phyloP scores from a whole-genome alignment of 2,113 vertebrate genomes.

The Aptenodytes forsteri region DNA sequence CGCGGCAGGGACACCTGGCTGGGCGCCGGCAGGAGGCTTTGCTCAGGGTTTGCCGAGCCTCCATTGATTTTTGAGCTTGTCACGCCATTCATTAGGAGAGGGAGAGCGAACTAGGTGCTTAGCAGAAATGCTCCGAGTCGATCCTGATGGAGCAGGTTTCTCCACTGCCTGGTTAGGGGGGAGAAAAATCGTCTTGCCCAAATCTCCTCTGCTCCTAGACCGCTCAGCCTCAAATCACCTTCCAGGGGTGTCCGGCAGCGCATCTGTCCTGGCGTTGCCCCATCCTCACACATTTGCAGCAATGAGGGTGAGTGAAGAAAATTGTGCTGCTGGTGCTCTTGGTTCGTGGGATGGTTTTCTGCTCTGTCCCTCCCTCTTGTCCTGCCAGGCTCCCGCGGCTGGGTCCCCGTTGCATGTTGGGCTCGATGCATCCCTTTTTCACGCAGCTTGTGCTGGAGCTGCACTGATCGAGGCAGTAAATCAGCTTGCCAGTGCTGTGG shows the following conservation, averaged over 20 bases:
- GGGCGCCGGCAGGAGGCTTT: background rate
- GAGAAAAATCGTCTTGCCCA: background rate
- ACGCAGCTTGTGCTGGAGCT: background rate
- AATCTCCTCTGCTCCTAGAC: background rate
- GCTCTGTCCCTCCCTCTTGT: background rate
- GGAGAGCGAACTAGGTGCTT: background rate
- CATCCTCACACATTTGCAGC: background rate
- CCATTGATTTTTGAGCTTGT: constrained; percentile 55
- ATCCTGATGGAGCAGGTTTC: background rate
- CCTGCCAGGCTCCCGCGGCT: background rate
- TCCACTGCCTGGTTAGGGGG: background rate
- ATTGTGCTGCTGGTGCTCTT: background rate
- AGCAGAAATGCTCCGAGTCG: background rate
- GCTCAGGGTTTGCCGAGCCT: background rate
- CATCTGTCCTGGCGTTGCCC: background rate
- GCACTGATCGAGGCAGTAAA: constrained; percentile 19
- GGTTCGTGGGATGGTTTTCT: background rate
- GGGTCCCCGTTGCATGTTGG: background rate
- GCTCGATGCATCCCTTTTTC: background rate
- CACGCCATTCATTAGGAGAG: background rate
- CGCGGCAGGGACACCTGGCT: background rate
- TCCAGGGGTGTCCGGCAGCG: background rate
- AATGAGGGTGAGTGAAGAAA: background rate
- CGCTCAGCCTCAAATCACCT: background rate
- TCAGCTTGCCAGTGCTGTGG: constrained; percentile 27